A percentile compares a stretch with the other conserved stretches of the same genome.
Evolutionary conservation across 2,888 invertebrate species (phyloP).

Genomic region (Idaea aversata): DNA sequence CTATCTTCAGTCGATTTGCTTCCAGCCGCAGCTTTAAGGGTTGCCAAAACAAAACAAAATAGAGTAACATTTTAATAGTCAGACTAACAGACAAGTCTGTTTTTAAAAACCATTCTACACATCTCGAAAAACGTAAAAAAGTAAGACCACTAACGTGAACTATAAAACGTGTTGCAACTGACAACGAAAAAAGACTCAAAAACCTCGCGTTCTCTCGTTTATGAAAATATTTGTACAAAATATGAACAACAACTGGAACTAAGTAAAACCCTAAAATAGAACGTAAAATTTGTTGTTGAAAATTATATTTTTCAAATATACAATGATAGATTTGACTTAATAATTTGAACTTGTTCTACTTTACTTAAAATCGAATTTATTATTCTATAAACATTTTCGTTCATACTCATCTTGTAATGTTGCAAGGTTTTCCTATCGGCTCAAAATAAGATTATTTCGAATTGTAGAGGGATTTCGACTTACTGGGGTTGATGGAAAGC

Average conservation of each 20-base stretch:
- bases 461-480: no score
- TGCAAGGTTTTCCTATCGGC: no score
- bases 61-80: conserved; percentile 34
- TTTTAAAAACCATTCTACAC: conserved; percentile 32
- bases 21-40: conserved; percentile 5
- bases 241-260: not conserved
- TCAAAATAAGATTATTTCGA: no score
- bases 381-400: no score
- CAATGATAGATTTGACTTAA: no score
- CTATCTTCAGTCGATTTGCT: conserved; percentile 14
- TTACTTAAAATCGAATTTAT: no score
- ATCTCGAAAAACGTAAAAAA: conserved; percentile 30
- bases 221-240: not conserved
- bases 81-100: conserved; percentile 34
- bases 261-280: not conserved
- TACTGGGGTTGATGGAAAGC: no score
- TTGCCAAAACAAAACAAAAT: conserved; percentile 15
- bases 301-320: no score
- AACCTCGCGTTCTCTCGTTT: conserved; percentile 27
- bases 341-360: no score
- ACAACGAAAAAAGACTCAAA: conserved; percentile 25
- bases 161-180: conserved; percentile 41
- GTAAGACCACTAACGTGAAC: conserved; percentile 39
- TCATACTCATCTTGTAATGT: no score
- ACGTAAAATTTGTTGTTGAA: no score